Percentiles rank a stretch among this genome's conserved stretches.
phyloP scores from a whole-genome alignment of 2,797 vertebrate genomes.

The Percopsis omiscomaycus region DNA sequence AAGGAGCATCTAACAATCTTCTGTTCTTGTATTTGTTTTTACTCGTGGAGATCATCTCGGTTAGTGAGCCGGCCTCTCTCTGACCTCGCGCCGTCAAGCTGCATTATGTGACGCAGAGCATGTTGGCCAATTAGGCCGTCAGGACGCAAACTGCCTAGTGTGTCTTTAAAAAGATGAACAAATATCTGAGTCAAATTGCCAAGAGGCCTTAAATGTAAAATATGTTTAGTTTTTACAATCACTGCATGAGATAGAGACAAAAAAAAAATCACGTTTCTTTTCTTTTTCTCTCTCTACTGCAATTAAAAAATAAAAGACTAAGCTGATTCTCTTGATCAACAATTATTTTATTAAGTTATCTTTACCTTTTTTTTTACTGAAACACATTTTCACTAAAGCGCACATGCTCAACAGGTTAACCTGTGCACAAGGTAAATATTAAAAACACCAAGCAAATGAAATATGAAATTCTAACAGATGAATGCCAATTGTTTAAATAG shows the following conservation, averaged over 20 bases:
- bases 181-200: too few relatives aligned
- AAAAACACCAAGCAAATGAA: slow-evolving; percentile 89
- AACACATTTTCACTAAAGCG: slow-evolving; percentile 84
- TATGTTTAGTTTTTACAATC: background rate
- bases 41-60: slow-evolving; percentile 71
- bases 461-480: slow-evolving; percentile 84
- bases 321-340: slow-evolving; percentile 74
- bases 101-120: slow-evolving; percentile 72
- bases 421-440: slow-evolving; percentile 86
- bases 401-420: slow-evolving; percentile 88
- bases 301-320: slow-evolving; percentile 52
- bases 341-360: slow-evolving; percentile 84
- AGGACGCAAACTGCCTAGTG: slow-evolving; percentile 24
- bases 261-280: background rate
- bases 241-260: too few relatives aligned
- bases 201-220: background rate
- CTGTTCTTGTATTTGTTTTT: slow-evolving; percentile 63
- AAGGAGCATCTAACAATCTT: slow-evolving; percentile 55
- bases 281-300: background rate
- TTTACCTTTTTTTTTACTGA: slow-evolving; percentile 78
- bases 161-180: too few relatives aligned
- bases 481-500: slow-evolving; percentile 91
- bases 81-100: slow-evolving; percentile 80
- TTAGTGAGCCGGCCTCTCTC: slow-evolving; percentile 73
- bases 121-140: slow-evolving; percentile 73